phyloP scores from a whole-genome alignment of 1,140 invertebrate species.

The Achroia grisella region DNA sequence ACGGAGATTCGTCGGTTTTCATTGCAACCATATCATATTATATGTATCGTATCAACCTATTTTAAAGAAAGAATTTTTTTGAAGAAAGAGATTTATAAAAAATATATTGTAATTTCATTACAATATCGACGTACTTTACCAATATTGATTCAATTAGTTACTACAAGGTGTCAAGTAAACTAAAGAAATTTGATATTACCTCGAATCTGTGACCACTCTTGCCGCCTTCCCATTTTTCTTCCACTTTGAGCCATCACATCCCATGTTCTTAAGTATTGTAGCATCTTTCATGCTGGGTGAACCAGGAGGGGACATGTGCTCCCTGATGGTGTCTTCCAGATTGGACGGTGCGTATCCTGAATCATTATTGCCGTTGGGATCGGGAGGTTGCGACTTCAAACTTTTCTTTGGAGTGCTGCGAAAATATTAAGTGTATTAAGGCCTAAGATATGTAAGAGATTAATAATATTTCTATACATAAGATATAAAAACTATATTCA shows the following conservation, averaged over 20 bases:
- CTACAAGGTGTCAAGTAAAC: too few species aligned
- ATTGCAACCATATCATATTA: too few species aligned
- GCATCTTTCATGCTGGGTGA: constrained; percentile 67
- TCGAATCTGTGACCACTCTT: constrained; percentile 37
- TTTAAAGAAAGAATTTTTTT: too few species aligned
- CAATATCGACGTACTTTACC: too few species aligned
- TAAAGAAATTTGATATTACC: constrained; percentile 35
- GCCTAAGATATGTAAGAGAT: too few species aligned
- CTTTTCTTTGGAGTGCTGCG: constrained; percentile 63
- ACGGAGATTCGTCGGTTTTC: too few species aligned
- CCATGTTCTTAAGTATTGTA: constrained; percentile 50
- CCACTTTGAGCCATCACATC: constrained; percentile 39
- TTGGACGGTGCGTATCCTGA: constrained; percentile 84
- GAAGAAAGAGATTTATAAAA: too few species aligned
- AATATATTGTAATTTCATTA: too few species aligned
- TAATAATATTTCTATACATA: too few species aligned
- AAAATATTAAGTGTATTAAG: neutral
- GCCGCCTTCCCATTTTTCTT: constrained; percentile 55
- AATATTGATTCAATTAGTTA: too few species aligned
- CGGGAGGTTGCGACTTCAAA: constrained; percentile 74
- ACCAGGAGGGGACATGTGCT: constrained; percentile 66
- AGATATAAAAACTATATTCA: too few species aligned
- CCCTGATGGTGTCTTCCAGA: constrained; percentile 71
- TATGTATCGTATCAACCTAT: too few species aligned
- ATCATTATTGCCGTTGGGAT: constrained; percentile 86